Conservation (phyloP, 37 sponge, comb jelly and placozoan genomes). For the Spongilla lacustris region DNA sequence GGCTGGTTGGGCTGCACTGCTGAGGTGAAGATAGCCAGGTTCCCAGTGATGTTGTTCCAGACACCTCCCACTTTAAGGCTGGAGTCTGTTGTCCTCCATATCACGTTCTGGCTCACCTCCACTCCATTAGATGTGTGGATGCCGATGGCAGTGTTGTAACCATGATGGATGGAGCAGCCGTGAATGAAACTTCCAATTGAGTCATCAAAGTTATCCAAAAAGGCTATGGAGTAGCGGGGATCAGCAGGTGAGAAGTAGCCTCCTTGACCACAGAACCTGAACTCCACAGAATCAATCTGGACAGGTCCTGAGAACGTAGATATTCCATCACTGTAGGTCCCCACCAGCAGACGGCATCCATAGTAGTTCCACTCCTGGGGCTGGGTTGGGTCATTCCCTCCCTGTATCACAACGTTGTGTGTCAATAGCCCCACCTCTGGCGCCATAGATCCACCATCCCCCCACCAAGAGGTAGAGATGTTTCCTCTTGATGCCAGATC, state of each 20-base stretch:
- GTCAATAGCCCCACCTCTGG: conserved; percentile 87
- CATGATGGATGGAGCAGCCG: conserved; percentile 76
- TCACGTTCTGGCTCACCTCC: conserved; percentile 59
- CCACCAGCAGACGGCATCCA: conserved; percentile 82
- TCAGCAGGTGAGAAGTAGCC: conserved; percentile 76
- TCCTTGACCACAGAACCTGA: conserved; percentile 86
- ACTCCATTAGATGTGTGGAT: conserved; percentile 68
- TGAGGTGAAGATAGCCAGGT: conserved; percentile 73
- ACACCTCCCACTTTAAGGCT: conserved; percentile 64
- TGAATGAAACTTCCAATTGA: conserved; percentile 52
- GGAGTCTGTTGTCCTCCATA: conserved; percentile 77
- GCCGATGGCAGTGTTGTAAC: conserved; percentile 88
- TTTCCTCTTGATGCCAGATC: conserved; percentile 25
- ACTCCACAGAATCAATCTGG: conserved; percentile 69
- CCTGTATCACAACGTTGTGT: conserved; percentile 79
- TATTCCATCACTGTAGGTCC: conserved; percentile 29
- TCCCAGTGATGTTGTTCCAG: conserved; percentile 39
- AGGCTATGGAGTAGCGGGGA: conserved; percentile 82
- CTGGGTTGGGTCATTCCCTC: conserved; percentile 61
- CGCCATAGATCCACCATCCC: conserved; percentile 34
- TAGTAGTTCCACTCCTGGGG: conserved; percentile 71
- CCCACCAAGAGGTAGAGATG: conserved; percentile 33
- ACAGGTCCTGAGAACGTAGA: conserved; percentile 34
- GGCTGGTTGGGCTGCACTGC: conserved; percentile 77
- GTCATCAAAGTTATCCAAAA: conserved; percentile 30